These are phyloP conservation scores for Drosophila multiciliata DNA, from an alignment of 2,888 invertebrate species.

Conservation along the genomic window DNA sequence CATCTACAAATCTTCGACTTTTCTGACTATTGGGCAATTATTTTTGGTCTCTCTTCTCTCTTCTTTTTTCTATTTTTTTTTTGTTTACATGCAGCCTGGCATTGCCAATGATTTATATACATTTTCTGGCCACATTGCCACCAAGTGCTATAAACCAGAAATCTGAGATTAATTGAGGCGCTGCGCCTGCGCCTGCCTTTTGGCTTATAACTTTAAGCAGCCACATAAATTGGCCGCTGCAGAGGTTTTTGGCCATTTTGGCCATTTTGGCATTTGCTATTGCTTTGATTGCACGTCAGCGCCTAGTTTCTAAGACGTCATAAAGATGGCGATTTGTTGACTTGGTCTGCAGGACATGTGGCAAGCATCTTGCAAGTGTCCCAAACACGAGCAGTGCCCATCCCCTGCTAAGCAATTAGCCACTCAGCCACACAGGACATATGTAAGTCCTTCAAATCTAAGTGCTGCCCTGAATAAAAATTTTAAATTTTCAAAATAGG, in stretches of 20 bases:
- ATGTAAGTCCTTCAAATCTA: conserved; percentile 45
- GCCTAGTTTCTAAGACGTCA: conserved; percentile 42
- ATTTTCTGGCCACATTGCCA: conserved; percentile 37
- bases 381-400: conserved; percentile 9
- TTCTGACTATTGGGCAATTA: conserved; percentile 31
- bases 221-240: conserved; percentile 30
- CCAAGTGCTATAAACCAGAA: conserved; percentile 62
- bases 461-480: conserved; percentile 30
- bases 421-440: conserved; percentile 38
- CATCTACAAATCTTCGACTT: conserved; percentile 44
- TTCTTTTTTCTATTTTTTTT: conserved; percentile 11
- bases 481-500: conserved; percentile 65
- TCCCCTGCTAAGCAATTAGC: conserved; percentile 52
- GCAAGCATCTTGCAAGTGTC: conserved; percentile 10
- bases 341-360: conserved; percentile 24
- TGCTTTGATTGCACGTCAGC: conserved; percentile 54
- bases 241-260: conserved; percentile 5
- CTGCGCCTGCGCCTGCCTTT: conserved; percentile 16
- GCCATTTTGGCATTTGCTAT: conserved; percentile 5
- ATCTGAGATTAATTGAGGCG: conserved; percentile 59
- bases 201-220: conserved; percentile 40
- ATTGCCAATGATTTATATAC: conserved; percentile 77
- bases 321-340: conserved; percentile 43
- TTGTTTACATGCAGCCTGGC: conserved; percentile 44
- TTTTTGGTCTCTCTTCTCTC: conserved; percentile 9